Evolutionary conservation across 2,797 vertebrate genomes (phyloP), one percentile per base, ranked within the genome.

Genomic region (Enteromius afrohamiltoni): DNA sequence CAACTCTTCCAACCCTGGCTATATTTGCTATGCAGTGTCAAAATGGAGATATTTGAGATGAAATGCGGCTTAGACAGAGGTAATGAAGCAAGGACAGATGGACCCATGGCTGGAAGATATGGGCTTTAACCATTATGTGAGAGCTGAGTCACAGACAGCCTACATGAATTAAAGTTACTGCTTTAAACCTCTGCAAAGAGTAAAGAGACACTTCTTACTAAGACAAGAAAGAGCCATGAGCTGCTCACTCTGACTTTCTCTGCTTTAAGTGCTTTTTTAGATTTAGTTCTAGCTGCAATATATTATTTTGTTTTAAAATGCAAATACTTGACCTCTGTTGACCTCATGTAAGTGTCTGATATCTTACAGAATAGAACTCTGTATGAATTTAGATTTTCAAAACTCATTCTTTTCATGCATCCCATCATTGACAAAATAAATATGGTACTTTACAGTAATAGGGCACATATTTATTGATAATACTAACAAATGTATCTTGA

Each of bases 41-140:
- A 84, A 86, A 82, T 76, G 78, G 82, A 88, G 80, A 88, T 85
- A 84, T 85, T 45, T 77, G 73, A 84, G 79, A 80, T 76, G 79
- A 77, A 68, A 76, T 42, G 17, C 16, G 51, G 79, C 79, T 82
- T 60, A 79, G 79, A 76, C 73, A 80, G 83, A 80, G 51, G 49
- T 78, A 83, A 80, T 80, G 79, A 85, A 69, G 79, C 85, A 85
- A 23, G 40, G 60, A 82, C 79, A 49, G 79, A 71, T 86, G 53
- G 51, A 77, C 45, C 78, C 71, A 69, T 84, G 60, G 79, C 78
- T 77, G 82, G 82, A 83, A 80, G 85, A 85, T 71, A 77, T 83
- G 78, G 64, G 82, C 84, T 53, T 77, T 84, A 80, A 82, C 68
- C 79, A 79, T 78, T 79, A 70, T 77, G 55, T 75, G 73, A 31